These are phyloP conservation scores for Drosophila neutralis DNA, from an alignment of 2,888 invertebrate genomes.

Conservation along the genomic window DNA sequence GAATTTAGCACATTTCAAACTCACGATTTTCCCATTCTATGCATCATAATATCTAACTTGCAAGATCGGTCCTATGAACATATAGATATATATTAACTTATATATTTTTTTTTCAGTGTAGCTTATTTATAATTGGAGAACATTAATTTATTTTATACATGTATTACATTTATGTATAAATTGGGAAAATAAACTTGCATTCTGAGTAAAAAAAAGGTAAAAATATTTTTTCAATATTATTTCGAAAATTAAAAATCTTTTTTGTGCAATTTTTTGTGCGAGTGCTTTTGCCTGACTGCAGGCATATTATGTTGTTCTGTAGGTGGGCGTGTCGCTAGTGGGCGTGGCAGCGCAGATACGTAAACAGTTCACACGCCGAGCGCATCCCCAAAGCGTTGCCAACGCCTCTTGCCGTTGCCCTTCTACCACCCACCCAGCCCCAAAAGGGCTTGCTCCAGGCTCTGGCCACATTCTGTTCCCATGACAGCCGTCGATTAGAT, in stretches of 20 bases:
- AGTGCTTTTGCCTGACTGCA: slow-evolving; percentile 31
- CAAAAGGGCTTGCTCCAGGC: slow-evolving; percentile 2
- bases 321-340: slow-evolving; percentile 31
- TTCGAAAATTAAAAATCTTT: neutral
- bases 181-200: neutral
- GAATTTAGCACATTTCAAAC: too few relatives aligned
- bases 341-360: slow-evolving; percentile 60
- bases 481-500: slow-evolving; percentile 77
- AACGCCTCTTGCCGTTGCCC: slow-evolving; percentile 43
- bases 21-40: neutral
- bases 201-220: rapidly evolving
- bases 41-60: neutral
- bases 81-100: neutral
- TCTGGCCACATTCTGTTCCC: slow-evolving; percentile 54
- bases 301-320: slow-evolving; percentile 7
- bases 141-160: too few relatives aligned
- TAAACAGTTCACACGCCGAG: slow-evolving; percentile 70
- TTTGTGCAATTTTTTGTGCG: neutral
- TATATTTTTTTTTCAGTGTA: neutral
- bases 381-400: slow-evolving; percentile 76
- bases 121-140: too few relatives aligned
- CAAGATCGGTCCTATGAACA: neutral
- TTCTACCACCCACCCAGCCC: neutral
- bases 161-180: too few relatives aligned
- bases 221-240: neutral